Conservation (phyloP, 2,888 invertebrate species). For the Dicyrtomina minuta region DNA sequence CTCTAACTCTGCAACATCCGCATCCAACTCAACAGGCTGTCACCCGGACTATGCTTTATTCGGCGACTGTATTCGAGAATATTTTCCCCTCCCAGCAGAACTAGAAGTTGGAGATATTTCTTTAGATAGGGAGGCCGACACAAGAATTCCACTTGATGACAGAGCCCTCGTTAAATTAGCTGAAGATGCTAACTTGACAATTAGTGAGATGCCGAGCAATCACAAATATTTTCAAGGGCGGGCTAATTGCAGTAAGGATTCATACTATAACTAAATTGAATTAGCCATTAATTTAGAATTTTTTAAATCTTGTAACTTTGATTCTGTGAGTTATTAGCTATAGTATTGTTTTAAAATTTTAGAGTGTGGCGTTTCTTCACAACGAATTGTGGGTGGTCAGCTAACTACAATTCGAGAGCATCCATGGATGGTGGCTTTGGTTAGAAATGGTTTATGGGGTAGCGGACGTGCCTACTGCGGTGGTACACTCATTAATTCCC, state of each 20-base stretch:
- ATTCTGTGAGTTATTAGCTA: not conserved
- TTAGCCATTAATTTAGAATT: not conserved
- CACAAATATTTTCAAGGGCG: constrained; percentile 1
- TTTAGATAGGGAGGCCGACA: not conserved
- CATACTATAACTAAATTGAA: not conserved
- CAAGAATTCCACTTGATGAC: not conserved
- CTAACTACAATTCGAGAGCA: not conserved
- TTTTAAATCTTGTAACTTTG: not conserved
- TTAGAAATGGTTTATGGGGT: constrained; percentile 1
- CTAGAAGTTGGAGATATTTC: not conserved
- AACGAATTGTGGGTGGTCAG: constrained; percentile 7
- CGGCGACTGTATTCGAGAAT: not conserved
- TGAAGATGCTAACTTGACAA: constrained; percentile 6
- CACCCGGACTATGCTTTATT: constrained; percentile 5
- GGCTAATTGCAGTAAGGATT: constrained; percentile 13
- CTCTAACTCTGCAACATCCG: not conserved
- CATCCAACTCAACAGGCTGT: not conserved
- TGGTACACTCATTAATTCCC: constrained; percentile 3
- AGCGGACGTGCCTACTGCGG: constrained; percentile 14
- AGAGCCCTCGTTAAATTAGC: not conserved
- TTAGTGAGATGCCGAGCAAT: not conserved
- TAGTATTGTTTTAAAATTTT: not conserved
- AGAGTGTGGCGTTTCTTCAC: constrained; percentile 12
- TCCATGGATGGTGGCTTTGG: constrained; percentile 11
- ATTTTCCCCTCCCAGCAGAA: not conserved